Base-by-base conservation (phyloP, 2,797 vertebrate genomes). In the Myripristis murdjan region DNA sequence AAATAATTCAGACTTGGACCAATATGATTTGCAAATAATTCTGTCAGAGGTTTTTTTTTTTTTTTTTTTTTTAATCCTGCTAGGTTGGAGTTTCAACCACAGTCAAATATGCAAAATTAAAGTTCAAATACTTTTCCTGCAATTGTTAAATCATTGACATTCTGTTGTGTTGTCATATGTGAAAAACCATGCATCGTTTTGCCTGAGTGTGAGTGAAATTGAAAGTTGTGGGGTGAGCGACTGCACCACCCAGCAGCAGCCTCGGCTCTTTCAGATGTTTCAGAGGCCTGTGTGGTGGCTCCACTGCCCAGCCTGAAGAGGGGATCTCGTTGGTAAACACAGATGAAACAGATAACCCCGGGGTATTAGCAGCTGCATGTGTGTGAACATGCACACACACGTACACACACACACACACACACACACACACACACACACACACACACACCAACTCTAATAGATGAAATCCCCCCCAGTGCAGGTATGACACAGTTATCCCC, bases 401-500 rank as follows among this genome's bases (percentile, higher is more conserved):
- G 49, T 51, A 44, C 68, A 41, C 46, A 64, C 57, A 71, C 67
- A 62, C 44, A 52, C 53, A 54, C 49, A n/a, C 43, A 44, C 68
- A 41, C 46, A 64, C 57, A 71, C 67, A 62, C 24, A 22, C 52
- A 56, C 64, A 54, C 49, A n/a, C 43, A 44, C 68, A 41, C 46
- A 64, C 57, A 71, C 67, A 62, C 44, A 52, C 53, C 56, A 59
- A 56, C 77, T 73, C 65, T 79, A 75, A 83, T 39, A 75, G 59
- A 67, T 62, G 63, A 77, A 78, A 62, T 66, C n/a, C 80, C 86
- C 87, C 76, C 74, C 70, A 89, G 90, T 90, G 82, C 83, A 94
- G 91, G 89, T 93, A 92, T 90, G 91, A 93, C 92, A 94, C 86
- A 85, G 82, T 86, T 77, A 61, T 73, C 79, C 81, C 81, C 76